These are phyloP conservation scores for Acleris emargana DNA, from an alignment of 2,888 invertebrate species.

Conservation along the genomic window DNA sequence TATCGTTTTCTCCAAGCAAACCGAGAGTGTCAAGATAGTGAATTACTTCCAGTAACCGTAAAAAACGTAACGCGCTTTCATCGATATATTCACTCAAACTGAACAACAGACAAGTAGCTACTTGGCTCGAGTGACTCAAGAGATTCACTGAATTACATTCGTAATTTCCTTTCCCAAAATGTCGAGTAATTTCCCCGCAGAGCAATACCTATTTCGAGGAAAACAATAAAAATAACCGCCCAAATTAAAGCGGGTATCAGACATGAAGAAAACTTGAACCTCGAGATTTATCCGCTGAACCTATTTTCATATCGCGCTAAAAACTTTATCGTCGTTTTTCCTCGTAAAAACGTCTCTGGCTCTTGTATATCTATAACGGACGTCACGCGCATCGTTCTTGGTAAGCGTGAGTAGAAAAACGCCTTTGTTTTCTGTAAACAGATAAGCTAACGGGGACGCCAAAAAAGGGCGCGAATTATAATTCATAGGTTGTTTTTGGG, in stretches of 20 bases:
- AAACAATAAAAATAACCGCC: constrained; percentile 24
- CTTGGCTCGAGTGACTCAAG: constrained; percentile 4
- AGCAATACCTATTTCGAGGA: constrained; percentile 15
- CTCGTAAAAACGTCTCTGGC: constrained; percentile 38
- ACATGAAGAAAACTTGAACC: constrained; percentile 33
- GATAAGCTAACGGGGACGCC: constrained; percentile 13
- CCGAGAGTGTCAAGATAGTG: neutral
- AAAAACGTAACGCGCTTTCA: neutral
- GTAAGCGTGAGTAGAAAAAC: constrained; percentile 12
- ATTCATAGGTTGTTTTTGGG: constrained; percentile 29
- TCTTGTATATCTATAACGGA: constrained; percentile 1
- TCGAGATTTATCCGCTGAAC: constrained; percentile 42
- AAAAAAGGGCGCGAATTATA: constrained; percentile 22
- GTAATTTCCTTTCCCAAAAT: constrained; percentile 13
- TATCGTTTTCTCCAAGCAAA: neutral
- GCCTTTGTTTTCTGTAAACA: constrained; percentile 25
- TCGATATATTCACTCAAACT: constrained; percentile 5
- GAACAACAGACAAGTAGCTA: neutral
- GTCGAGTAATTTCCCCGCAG: constrained; percentile 19
- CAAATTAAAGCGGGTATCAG: constrained; percentile 19
- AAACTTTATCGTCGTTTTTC: constrained; percentile 42
- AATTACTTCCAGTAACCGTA: neutral
- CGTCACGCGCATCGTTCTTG: constrained; percentile 1
- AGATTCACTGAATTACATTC: constrained; percentile 8
- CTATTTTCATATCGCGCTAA: constrained; percentile 43